Evolutionary conservation across 1,140 invertebrate species (phyloP).

Genomic region (Zaprionus ornatus): DNA sequence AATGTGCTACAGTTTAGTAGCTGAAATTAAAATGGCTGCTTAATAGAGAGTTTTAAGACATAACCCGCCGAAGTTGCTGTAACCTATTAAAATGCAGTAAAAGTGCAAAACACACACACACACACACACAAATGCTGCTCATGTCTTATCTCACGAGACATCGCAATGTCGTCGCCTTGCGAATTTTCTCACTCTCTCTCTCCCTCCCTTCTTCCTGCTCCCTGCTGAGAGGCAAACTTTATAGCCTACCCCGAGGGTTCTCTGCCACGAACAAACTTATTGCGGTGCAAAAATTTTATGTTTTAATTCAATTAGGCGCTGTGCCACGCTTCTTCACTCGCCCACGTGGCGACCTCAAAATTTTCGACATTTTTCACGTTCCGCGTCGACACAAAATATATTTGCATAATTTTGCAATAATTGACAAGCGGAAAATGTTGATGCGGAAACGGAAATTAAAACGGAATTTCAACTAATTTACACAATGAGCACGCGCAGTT

Average conservation of each 20-base stretch:
- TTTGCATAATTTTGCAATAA: constrained; percentile 80
- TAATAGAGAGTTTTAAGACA: constrained; percentile 30
- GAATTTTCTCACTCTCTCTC: neutral
- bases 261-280: constrained; percentile 53
- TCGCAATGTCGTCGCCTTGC: constrained; percentile 19
- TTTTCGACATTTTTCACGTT: constrained; percentile 64
- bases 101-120: constrained; percentile 3
- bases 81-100: constrained; percentile 27
- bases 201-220: neutral
- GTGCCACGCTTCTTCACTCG: constrained; percentile 21
- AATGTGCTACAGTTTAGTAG: constrained; percentile 12
- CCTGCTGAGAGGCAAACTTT: constrained; percentile 47
- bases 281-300: constrained; percentile 75
- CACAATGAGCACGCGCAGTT: constrained; percentile 5
- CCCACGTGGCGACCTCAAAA: constrained; percentile 39
- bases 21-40: constrained; percentile 10
- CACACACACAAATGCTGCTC: constrained; percentile 17
- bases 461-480: constrained; percentile 74
- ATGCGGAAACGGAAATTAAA: constrained; percentile 79
- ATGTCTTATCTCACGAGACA: constrained; percentile 34
- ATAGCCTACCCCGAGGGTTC: constrained; percentile 51
- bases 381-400: constrained; percentile 54
- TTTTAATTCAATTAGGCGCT: constrained; percentile 77
- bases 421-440: constrained; percentile 80
- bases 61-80: constrained; percentile 3